phyloP scores from a whole-genome alignment of 1,140 invertebrate genomes.

The Cephus cinctus region DNA sequence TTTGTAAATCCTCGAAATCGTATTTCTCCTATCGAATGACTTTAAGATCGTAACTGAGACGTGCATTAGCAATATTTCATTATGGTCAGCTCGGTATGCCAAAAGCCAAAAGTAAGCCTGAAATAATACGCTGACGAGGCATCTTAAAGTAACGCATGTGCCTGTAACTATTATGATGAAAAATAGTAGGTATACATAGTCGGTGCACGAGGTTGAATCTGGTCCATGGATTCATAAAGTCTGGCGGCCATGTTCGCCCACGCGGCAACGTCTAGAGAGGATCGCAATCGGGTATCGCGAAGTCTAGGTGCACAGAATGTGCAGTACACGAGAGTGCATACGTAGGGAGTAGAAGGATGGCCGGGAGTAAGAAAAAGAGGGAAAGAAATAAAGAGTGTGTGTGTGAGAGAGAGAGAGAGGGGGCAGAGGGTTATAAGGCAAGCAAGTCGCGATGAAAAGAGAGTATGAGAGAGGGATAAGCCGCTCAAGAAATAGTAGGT shows the following conservation, averaged over 20 bases:
- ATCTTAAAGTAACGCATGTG: too few species aligned
- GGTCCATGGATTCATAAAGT: slow-evolving; percentile 49
- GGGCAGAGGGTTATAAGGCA: not conserved
- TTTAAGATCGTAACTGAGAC: too few species aligned
- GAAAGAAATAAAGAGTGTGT: not conserved
- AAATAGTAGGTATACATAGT: too few species aligned
- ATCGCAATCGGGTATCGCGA: slow-evolving; percentile 14
- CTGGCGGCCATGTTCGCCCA: slow-evolving; percentile 39
- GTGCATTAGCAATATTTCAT: too few species aligned
- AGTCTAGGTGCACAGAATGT: slow-evolving; percentile 12
- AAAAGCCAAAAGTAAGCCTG: too few species aligned
- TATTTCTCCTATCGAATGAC: too few species aligned
- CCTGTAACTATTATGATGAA: too few species aligned
- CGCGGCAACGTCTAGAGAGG: slow-evolving; percentile 31
- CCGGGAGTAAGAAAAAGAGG: not conserved
- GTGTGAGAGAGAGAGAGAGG: not conserved
- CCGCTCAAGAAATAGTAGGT: slow-evolving; percentile 7
- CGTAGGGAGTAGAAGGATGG: not conserved
- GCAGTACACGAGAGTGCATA: slow-evolving; percentile 6
- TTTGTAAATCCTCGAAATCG: too few species aligned
- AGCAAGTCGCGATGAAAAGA: slow-evolving; percentile 1
- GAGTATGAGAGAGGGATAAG: slow-evolving; percentile 16
- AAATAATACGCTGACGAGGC: too few species aligned
- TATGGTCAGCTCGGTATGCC: too few species aligned
- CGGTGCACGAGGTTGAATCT: slow-evolving; percentile 50